Evolutionary conservation across 2,113 vertebrate species (phyloP).

Genomic region (Trogon surrucura): DNA sequence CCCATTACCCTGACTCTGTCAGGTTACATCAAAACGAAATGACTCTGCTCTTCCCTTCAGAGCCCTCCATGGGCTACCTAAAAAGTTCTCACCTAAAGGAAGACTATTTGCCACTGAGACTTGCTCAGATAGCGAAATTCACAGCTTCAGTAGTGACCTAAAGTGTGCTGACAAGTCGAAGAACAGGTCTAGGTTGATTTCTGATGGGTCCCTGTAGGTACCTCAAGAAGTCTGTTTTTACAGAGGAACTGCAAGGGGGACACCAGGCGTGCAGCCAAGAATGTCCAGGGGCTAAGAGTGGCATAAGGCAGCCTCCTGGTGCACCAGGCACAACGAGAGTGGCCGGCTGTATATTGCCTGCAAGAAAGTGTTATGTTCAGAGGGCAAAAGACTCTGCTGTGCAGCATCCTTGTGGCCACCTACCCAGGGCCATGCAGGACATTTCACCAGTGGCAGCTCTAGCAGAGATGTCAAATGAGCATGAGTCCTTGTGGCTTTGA

Average conservation of each 20-base stretch:
- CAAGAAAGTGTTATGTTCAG: background rate
- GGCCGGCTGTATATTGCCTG: background rate
- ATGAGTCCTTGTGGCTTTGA: background rate
- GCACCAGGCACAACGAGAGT: background rate
- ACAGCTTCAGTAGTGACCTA: background rate
- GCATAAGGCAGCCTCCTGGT: background rate
- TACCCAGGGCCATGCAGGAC: background rate
- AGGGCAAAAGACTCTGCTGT: background rate
- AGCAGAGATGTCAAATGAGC: background rate
- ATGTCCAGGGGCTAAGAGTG: background rate
- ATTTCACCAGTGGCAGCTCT: background rate
- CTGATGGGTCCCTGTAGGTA: background rate
- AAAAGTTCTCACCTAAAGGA: background rate
- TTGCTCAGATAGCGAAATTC: background rate
- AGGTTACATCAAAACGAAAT: background rate
- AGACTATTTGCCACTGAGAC: background rate
- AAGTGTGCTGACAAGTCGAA: background rate
- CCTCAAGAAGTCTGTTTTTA: background rate
- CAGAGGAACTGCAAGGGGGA: background rate
- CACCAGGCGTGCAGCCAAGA: background rate
- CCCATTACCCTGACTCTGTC: background rate
- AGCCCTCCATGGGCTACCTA: background rate
- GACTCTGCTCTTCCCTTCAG: background rate
- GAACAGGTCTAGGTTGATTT: background rate
- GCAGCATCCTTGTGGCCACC: background rate